phyloP scores from a whole-genome alignment of 2,113 vertebrate genomes.

The Indicator indicator region DNA sequence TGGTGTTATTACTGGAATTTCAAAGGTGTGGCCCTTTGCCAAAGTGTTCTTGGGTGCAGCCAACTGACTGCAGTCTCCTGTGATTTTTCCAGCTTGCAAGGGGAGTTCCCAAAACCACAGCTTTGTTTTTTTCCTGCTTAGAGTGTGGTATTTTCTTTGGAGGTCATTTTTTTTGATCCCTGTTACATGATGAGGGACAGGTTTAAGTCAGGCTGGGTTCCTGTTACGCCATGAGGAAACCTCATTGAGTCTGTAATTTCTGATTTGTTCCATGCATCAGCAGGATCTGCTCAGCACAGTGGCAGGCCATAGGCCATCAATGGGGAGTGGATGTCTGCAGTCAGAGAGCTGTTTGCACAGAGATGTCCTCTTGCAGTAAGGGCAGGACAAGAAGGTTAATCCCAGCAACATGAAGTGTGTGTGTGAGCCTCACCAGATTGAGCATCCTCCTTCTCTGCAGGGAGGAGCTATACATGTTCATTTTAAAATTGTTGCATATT shows the following conservation, averaged over 20 bases:
- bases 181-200: too few relatives aligned
- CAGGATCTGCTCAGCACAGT: not conserved
- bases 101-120: not conserved
- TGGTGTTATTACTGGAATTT: not conserved
- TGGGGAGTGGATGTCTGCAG: not conserved
- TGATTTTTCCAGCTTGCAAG: not conserved
- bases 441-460: not conserved
- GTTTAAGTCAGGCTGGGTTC: not conserved
- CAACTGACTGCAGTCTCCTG: not conserved
- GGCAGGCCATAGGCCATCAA: not conserved
- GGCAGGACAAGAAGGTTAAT: not conserved
- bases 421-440: not conserved
- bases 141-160: not conserved
- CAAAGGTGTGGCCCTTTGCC: not conserved
- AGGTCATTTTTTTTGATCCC: not conserved
- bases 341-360: not conserved
- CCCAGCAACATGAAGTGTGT: not conserved
- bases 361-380: not conserved
- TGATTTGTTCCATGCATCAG: not conserved
- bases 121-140: not conserved
- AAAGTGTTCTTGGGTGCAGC: not conserved
- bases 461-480: accelerated
- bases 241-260: not conserved
- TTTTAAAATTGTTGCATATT: not conserved
- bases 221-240: not conserved